Evolutionary conservation across 2,113 vertebrate species (phyloP).

Genomic region (Pelecanus crispus): DNA sequence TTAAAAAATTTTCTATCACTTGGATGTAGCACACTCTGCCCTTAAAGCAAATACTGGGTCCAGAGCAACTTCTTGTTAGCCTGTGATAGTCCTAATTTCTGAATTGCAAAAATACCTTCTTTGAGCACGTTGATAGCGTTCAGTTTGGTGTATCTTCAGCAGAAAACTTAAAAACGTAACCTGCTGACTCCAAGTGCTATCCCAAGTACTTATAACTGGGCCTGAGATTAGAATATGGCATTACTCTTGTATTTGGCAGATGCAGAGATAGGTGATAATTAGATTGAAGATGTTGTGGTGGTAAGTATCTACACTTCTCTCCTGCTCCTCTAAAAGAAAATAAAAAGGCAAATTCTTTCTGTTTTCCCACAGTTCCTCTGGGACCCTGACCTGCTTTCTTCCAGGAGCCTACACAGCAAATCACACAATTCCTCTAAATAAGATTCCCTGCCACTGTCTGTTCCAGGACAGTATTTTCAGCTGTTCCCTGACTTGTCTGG

Average conservation of each 20-base stretch:
- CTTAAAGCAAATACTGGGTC: neutral
- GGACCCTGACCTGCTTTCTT: neutral
- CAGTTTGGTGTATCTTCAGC: neutral
- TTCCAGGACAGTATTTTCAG: neutral
- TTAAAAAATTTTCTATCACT: neutral
- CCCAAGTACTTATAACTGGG: neutral
- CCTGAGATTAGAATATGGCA: neutral
- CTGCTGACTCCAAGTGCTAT: neutral
- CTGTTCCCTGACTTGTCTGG: neutral
- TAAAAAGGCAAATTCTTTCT: neutral
- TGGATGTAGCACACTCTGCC: neutral
- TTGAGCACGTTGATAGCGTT: neutral
- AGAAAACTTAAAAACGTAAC: neutral
- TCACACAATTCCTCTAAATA: neutral
- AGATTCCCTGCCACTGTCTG: neutral
- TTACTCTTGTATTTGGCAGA: neutral
- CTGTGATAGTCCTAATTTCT: neutral
- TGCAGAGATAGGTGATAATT: neutral
- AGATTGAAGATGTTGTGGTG: neutral
- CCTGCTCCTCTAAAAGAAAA: neutral
- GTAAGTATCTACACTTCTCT: neutral
- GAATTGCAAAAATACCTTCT: neutral
- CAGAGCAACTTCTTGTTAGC: neutral
- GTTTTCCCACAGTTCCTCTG: neutral
- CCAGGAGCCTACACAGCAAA: neutral